Evolutionary conservation across 2,888 invertebrate genomes (phyloP).

Genomic region (Stenodema calcarata): DNA sequence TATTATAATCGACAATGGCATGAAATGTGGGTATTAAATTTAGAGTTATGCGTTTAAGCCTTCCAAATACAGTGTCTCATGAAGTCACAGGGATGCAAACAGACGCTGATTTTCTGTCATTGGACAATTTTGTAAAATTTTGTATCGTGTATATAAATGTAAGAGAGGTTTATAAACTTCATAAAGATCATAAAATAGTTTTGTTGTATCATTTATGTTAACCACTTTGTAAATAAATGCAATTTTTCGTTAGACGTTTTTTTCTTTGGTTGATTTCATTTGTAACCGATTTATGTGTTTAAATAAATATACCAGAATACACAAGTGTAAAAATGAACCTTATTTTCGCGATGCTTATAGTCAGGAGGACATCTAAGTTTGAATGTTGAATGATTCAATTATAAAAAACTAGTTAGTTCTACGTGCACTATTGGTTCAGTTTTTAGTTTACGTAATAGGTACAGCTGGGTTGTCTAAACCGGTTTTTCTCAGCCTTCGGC

Average conservation of each 20-base stretch:
- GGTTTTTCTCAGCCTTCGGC: too few relatives aligned
- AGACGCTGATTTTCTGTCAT: neutral
- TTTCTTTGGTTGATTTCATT: neutral
- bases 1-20: neutral
- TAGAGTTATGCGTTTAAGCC: neutral
- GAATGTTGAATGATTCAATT: too few relatives aligned
- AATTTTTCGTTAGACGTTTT: neutral
- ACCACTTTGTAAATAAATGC: conserved; percentile 8
- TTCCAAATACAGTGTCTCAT: conserved; percentile 15
- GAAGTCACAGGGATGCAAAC: neutral
- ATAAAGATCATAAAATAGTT: neutral
- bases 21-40: neutral
- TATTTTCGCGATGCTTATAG: too few relatives aligned
- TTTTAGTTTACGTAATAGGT: too few relatives aligned
- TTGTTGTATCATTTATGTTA: conserved; percentile 14
- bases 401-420: too few relatives aligned
- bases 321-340: too few relatives aligned
- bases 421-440: too few relatives aligned
- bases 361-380: too few relatives aligned
- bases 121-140: conserved; percentile 24
- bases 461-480: too few relatives aligned
- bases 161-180: neutral
- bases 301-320: too few relatives aligned
- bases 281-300: neutral
- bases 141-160: conserved; percentile 22